These are phyloP conservation scores for Crotalus viridis DNA, from an alignment of 2,113 vertebrate species.

Conservation along the genomic window DNA sequence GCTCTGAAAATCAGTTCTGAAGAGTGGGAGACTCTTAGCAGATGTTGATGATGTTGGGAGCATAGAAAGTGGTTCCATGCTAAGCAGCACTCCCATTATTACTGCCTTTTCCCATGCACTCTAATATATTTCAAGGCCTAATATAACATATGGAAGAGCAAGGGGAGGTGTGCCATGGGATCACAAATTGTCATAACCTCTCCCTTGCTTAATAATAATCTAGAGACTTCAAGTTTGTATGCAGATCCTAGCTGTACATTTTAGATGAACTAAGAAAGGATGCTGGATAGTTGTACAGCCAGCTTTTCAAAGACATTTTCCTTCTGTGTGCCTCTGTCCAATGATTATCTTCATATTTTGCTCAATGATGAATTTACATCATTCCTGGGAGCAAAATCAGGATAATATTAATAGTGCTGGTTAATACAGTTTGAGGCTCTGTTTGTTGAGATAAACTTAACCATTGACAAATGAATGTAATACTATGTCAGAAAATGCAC, in stretches of 20 bases:
- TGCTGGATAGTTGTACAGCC: background rate
- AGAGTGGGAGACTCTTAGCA: background rate
- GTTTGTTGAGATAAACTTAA: constrained; percentile 48
- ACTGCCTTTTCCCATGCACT: background rate
- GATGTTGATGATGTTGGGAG: background rate
- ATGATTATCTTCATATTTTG: background rate
- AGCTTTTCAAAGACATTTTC: background rate
- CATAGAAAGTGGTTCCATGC: background rate
- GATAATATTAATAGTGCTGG: constrained; percentile 35
- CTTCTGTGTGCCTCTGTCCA: background rate
- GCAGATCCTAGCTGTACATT: background rate
- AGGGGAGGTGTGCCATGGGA: background rate
- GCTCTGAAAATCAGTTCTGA: background rate
- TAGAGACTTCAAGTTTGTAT: background rate
- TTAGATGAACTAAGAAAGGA: constrained; percentile 8
- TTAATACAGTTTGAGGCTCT: constrained; percentile 43
- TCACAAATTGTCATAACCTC: background rate
- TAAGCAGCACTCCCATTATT: background rate
- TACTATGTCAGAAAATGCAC: constrained; percentile 76
- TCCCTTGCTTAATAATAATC: background rate
- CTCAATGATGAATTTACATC: background rate
- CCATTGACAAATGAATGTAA: constrained; percentile 89
- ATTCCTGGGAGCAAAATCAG: constrained; percentile 19
- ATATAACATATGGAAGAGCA: background rate
- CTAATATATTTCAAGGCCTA: background rate